Evolutionary conservation across 2,797 vertebrate species (phyloP).

Genomic region (Tenualosa thibaudeaui): DNA sequence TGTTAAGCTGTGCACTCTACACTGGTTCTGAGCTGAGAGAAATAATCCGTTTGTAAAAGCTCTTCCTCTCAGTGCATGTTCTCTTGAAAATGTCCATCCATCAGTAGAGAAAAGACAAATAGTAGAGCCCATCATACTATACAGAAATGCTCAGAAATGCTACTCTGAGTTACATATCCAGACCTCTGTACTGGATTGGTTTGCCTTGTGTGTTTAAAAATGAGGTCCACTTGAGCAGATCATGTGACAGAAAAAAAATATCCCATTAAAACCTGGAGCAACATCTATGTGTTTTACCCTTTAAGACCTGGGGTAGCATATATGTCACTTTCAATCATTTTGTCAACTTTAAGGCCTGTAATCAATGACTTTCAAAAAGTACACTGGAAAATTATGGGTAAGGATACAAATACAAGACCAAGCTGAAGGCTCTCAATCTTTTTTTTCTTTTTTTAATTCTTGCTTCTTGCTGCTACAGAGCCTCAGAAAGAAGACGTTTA

Average conservation of each 20-base stretch:
- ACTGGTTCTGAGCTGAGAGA: slow-evolving; percentile 47
- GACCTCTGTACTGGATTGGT: background rate
- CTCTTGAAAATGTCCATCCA: background rate
- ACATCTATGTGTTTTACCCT: no score
- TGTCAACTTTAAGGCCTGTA: no score
- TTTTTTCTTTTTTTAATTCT: no score
- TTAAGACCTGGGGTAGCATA: no score
- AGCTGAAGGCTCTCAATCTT: no score
- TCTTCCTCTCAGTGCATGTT: slow-evolving; percentile 33
- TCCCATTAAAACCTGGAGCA: no score
- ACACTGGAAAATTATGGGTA: no score
- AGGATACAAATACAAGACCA: no score
- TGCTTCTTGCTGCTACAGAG: no score
- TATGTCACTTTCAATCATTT: no score
- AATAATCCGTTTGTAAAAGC: slow-evolving; percentile 50
- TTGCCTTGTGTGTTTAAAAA: background rate
- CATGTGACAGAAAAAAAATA: slow-evolving; percentile 3
- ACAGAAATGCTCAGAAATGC: background rate
- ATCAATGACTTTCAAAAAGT: no score
- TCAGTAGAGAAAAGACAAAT: background rate
- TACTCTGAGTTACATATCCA: background rate
- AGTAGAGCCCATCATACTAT: background rate
- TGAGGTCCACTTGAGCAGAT: background rate
- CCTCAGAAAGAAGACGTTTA: no score
- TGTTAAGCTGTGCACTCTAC: slow-evolving; percentile 49